phyloP scores from a whole-genome alignment of 2,113 vertebrate genomes.

The Oxyura jamaicensis region DNA sequence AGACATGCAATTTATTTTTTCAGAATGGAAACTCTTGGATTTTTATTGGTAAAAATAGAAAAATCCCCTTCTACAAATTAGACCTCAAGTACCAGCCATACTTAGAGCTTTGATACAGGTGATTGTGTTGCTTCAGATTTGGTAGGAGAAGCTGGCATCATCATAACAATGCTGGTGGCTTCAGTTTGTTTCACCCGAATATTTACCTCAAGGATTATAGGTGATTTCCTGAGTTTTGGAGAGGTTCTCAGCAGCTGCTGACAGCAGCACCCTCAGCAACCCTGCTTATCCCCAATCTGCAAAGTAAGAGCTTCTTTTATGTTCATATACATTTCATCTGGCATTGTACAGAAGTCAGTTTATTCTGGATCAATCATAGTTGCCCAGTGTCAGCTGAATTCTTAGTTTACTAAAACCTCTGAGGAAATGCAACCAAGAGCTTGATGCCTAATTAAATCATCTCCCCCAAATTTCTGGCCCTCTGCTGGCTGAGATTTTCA shows the following conservation, averaged over 20 bases:
- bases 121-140: neutral
- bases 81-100: neutral
- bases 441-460: neutral
- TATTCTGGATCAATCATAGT: neutral
- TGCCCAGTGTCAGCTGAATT: neutral
- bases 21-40: neutral
- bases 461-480: constrained; percentile 23
- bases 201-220: neutral
- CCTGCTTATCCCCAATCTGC: neutral
- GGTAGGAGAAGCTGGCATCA: constrained; percentile 40
- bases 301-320: neutral
- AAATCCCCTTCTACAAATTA: neutral
- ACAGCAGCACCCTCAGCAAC: neutral
- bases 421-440: neutral
- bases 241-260: neutral
- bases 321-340: neutral
- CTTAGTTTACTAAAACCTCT: neutral
- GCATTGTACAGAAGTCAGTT: neutral
- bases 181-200: neutral
- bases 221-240: neutral
- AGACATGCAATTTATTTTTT: neutral
- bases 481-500: constrained; percentile 59
- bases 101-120: neutral
- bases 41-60: neutral
- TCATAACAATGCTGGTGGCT: constrained; percentile 1